These are phyloP conservation scores for Pocillopora grandis DNA, from an alignment of 92 coral and sea anemone species.

Conservation along the genomic window DNA sequence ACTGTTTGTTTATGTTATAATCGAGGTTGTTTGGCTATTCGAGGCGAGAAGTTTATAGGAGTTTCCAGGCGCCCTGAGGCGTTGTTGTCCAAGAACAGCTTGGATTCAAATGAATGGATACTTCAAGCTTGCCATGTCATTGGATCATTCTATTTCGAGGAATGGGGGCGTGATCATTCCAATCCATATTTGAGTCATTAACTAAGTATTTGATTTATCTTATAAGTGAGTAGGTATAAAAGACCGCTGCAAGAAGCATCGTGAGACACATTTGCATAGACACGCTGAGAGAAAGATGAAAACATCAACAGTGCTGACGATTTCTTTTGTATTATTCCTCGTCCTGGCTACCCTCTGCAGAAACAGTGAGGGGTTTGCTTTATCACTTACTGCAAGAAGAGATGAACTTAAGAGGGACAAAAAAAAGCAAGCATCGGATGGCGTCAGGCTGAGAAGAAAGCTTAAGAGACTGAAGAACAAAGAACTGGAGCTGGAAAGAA, in stretches of 20 bases:
- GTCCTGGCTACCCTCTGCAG: conserved; percentile 22
- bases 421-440: background rate
- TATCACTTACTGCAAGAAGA: conserved; percentile 23
- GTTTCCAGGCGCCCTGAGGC: conserved; percentile 10
- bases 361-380: conserved; percentile 29
- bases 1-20: conserved; percentile 5
- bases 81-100: background rate
- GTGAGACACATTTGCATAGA: background rate
- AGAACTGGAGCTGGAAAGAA: conserved; percentile 18
- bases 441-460: conserved; percentile 1
- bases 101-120: background rate
- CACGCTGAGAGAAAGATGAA: conserved; percentile 13
- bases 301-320: background rate
- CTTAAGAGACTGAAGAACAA: background rate
- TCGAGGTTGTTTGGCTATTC: background rate
- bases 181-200: background rate
- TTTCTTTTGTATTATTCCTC: background rate
- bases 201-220: background rate
- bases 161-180: conserved; percentile 9
- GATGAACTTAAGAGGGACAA: background rate
- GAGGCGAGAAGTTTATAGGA: background rate
- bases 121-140: conserved; percentile 12
- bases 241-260: background rate
- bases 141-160: conserved; percentile 22
- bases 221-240: conserved; percentile 1